Percentiles rank a stretch among this genome's conserved stretches.
phyloP scores from a whole-genome alignment of 2,797 vertebrate genomes.

The Pseudomugil gertrudae region DNA sequence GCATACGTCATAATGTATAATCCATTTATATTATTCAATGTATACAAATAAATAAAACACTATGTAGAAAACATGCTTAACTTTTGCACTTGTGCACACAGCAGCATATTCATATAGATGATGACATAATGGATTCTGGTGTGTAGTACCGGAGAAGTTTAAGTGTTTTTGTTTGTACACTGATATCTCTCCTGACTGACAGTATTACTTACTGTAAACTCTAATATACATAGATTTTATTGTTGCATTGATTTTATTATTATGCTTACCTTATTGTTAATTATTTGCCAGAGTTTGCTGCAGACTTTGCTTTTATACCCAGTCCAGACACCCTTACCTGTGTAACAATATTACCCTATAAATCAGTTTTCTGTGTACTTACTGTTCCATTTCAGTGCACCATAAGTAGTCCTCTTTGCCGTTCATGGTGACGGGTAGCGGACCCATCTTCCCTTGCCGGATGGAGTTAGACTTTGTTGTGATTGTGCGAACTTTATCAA shows the following conservation, averaged over 20 bases:
- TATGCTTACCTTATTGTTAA: too few species aligned
- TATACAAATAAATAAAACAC: too few species aligned
- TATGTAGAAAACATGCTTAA: too few species aligned
- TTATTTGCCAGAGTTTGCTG: too few species aligned
- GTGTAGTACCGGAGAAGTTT: too few species aligned
- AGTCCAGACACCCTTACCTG: background rate
- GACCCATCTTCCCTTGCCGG: conserved; percentile 79
- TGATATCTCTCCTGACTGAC: too few species aligned
- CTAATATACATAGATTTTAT: background rate
- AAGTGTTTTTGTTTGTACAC: background rate
- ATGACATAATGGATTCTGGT: background rate
- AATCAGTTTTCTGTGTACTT: conserved; percentile 24
- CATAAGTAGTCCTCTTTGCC: conserved; percentile 85
- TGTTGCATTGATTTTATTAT: background rate
- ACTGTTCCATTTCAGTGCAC: conserved; percentile 86
- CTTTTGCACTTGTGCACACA: too few species aligned
- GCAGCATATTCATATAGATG: too few species aligned
- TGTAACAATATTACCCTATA: too few species aligned
- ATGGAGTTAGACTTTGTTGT: conserved; percentile 84
- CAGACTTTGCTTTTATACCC: background rate
- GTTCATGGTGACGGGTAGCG: conserved; percentile 82
- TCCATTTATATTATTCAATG: too few species aligned
- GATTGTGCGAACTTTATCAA: conserved; percentile 84
- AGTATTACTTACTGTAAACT: background rate
- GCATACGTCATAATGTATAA: too few species aligned